Base-by-base conservation (phyloP, 2,113 vertebrate species). In the Aleadryas rufinucha region DNA sequence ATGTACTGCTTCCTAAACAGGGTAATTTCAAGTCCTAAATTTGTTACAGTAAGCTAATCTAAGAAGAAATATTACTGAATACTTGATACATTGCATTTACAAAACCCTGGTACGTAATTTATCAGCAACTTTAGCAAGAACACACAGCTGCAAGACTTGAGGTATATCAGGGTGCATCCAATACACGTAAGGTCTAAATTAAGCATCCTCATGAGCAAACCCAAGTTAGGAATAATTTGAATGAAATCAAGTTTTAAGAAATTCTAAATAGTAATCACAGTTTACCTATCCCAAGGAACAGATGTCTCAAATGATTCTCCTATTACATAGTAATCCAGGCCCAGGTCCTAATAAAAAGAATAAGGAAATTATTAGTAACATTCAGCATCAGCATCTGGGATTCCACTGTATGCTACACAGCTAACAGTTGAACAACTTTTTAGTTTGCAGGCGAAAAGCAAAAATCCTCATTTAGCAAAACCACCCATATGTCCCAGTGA, bases 291-390 rank as follows among this genome's bases (percentile, higher is more conserved):
- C 99, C 99, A 99, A 96, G 99, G 99, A 98, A 99, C 98, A 90
- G 99, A 99, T 42, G 99, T 99, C 98, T 99, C 99, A 98, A 99
- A 99, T 35, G 99, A 99, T 98, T 99, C 99, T 85, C 98, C 99
- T 75, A 99, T 98, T 98, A 99, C 78, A 91, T 98, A 99, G 97
- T 99, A 99, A 96, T 99, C 99, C 98, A 99, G 98, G 86, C 99
- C 99, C 95, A 99, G 93, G 93, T 99, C 99, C 99, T 99, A 97
- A 95, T 85, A 95, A 97, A 87, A 56, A 95, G 18, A 93, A 30
- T 78, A 92, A 95, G 89, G 49, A 97, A 93, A 93, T 82, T 56
- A 91, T 94, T 80, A 91, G 57, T 69, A 88, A 89, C 37, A 80
- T 83, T 76, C 70, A 80, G 37, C 57, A 94, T 27, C 47, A 82